phyloP scores from a whole-genome alignment of 2,797 vertebrate species.

The Schizopygopsis pylzovi region DNA sequence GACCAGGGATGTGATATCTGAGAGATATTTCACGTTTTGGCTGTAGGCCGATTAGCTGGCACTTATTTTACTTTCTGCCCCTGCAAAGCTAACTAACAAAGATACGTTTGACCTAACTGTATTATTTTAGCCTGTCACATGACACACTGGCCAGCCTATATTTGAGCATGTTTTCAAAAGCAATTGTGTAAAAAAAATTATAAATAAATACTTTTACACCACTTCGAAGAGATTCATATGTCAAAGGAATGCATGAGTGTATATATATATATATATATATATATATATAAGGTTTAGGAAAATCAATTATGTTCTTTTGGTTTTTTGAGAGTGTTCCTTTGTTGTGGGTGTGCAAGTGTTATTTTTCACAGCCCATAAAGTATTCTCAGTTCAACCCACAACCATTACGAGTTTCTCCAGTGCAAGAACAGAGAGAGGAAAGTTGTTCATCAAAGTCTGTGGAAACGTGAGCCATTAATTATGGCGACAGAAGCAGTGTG shows the following conservation, averaged over 20 bases:
- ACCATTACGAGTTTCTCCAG: conserved; percentile 64
- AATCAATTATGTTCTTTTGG: conserved; percentile 73
- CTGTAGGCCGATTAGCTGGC: conserved; percentile 22
- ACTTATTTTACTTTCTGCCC: conserved; percentile 17
- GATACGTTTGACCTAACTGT: conserved; percentile 3
- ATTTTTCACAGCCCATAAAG: conserved; percentile 76
- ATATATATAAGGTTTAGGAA: conserved; percentile 70
- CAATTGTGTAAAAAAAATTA: not conserved
- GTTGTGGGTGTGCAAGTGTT: conserved; percentile 64
- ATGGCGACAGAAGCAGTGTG: conserved; percentile 68
- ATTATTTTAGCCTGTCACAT: conserved; percentile 6
- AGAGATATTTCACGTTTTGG: conserved; percentile 12
- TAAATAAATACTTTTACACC: not conserved
- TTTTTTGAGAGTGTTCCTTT: conserved; percentile 75
- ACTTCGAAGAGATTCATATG: not conserved
- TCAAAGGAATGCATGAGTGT: not conserved
- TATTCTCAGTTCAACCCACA: conserved; percentile 70
- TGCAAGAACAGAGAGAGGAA: conserved; percentile 41
- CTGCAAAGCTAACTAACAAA: not conserved
- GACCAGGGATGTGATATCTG: not conserved
- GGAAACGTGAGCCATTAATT: conserved; percentile 82
- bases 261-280: conserved; percentile 23
- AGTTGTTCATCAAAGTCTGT: conserved; percentile 77
- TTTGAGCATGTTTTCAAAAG: not conserved
- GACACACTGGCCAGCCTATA: not conserved